These are phyloP conservation scores for Callipepla californica DNA, from an alignment of 2,113 vertebrate genomes.

Conservation along the genomic window DNA sequence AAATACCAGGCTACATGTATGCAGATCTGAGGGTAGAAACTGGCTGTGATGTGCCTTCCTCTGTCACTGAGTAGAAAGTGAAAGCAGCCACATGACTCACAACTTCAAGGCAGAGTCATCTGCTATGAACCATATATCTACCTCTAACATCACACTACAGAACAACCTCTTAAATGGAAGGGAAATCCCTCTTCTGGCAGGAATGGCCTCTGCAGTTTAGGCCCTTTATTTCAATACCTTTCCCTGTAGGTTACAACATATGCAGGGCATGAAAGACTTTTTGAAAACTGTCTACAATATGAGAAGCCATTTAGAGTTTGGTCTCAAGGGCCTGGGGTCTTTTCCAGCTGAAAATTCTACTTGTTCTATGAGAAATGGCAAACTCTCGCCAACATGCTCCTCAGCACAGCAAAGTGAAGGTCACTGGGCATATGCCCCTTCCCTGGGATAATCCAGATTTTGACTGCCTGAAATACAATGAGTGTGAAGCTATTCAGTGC, in stretches of 20 bases:
- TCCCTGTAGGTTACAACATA: background rate
- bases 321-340: background rate
- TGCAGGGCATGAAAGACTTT: background rate
- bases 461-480: background rate
- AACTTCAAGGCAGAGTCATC: conserved; percentile 12
- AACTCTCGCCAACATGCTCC: background rate
- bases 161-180: background rate
- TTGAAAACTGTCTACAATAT: background rate
- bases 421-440: background rate
- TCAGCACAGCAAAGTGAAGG: background rate
- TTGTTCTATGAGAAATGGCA: background rate
- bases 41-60: background rate
- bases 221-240: background rate
- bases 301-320: background rate
- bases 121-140: background rate
- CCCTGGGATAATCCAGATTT: background rate
- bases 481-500: background rate
- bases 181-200: background rate
- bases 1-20: background rate
- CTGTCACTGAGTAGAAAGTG: background rate
- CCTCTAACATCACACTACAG: background rate
- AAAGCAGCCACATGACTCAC: background rate
- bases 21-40: background rate
- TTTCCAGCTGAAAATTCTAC: background rate
- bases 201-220: conserved; percentile 1